These are phyloP conservation scores for Carposina sasakii DNA, from an alignment of 1,140 invertebrate genomes.

Conservation along the genomic window DNA sequence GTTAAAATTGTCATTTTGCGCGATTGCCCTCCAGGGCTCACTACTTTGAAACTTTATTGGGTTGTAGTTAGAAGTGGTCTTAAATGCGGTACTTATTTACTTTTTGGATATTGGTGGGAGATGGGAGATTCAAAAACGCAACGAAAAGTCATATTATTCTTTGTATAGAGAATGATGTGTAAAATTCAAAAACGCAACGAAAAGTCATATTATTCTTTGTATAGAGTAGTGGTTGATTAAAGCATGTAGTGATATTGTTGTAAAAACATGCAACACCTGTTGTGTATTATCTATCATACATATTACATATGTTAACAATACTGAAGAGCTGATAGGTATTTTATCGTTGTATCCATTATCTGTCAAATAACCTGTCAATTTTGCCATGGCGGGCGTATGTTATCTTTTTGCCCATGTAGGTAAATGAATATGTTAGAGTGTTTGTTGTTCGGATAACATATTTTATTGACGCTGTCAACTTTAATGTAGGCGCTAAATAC, in stretches of 20 bases:
- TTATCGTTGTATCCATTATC: too few species aligned
- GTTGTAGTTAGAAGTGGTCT: too few species aligned
- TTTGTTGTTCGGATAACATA: slow-evolving; percentile 45
- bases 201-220: slow-evolving; percentile 25
- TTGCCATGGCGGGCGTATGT: slow-evolving; percentile 32
- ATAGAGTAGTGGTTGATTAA: slow-evolving; percentile 19
- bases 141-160: slow-evolving; percentile 25
- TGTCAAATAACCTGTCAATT: slow-evolving; percentile 48
- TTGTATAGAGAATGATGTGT: slow-evolving; percentile 16
- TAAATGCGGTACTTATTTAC: too few species aligned
- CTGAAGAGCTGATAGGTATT: too few species aligned
- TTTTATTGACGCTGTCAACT: slow-evolving; percentile 50
- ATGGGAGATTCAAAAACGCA: too few species aligned
- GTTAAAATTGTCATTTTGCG: too few species aligned
- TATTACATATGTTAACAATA: too few species aligned
- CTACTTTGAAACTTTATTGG: too few species aligned
- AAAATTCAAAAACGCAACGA: too few species aligned
- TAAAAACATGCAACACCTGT: slow-evolving; percentile 29
- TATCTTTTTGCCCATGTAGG: slow-evolving; percentile 37
- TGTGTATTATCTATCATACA: slow-evolving; percentile 31
- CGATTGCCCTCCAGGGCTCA: too few species aligned
- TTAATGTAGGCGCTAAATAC: slow-evolving; percentile 33
- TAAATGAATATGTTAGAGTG: slow-evolving; percentile 55
- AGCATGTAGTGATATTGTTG: slow-evolving; percentile 34
- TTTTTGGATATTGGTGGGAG: too few species aligned